Evolutionary conservation across 2,888 invertebrate species (phyloP), one percentile per base, ranked within the genome.

Genomic region (Priocnemis perturbator): DNA sequence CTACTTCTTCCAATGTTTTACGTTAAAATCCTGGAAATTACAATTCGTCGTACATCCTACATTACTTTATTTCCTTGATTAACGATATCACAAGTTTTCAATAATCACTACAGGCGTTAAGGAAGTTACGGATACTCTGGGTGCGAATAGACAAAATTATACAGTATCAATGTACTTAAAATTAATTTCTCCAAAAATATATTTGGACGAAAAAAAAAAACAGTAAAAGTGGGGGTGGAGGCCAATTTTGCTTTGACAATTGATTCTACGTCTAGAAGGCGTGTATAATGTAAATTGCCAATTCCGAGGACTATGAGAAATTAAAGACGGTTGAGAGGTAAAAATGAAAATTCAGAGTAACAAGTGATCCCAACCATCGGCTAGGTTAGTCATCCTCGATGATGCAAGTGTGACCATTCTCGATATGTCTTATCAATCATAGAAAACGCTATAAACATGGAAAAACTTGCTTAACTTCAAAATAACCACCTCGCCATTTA

Each of bases 401-500:
- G 73, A 79, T 78, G 76, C 73, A 78, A 76, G 67, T 76, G 68
- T 73, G 70, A 64, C 61, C 67, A 62, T 76, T 58, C 58, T 69
- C 66, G 72, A 76, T 78, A 78, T 81, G 72, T 78, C 63, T 65
- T 57, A 67, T 62, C 71, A 67, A 67, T 63, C 55, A 67, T 71
- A 73, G 74, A 76, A 76, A 77, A 67, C 59, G 57, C 62, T 79
- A 78, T 78, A 78, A 81, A 79, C 68, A 73, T 81, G 78, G 72
- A 80, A 77, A 82, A 81, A 80, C 74, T 80, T 78, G 76, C 69
- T 81, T 75, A 78, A 78, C 69, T 73, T 52, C 69, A 71, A 82
- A 72, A 78, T 77, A 70, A 82, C 69, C 70, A 80, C 67, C 70
- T 82, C 71, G 69, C 67, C 72, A 75, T 83, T 82, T 80, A 80